Conservation (phyloP, 2,797 vertebrate species). For the Leptodactylus fallax region DNA sequence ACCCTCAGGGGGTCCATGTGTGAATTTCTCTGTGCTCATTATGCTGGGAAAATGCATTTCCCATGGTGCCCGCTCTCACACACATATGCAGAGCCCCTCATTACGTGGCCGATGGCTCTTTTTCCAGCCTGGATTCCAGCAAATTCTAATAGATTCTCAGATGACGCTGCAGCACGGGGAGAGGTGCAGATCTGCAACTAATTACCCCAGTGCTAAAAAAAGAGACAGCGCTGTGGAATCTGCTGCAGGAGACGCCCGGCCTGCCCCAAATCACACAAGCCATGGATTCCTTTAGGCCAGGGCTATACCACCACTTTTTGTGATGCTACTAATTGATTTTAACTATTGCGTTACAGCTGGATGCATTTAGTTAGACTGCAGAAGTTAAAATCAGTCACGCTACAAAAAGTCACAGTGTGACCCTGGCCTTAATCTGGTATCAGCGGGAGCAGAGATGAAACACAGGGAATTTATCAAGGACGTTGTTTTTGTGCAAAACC, state of each 20-base stretch:
- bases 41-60: constrained; percentile 9
- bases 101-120: neutral
- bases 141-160: neutral
- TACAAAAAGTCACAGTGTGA: too few species aligned
- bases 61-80: neutral
- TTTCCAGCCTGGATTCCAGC: neutral
- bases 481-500: too few species aligned
- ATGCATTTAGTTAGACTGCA: too few species aligned
- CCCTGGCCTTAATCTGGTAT: too few species aligned
- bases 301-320: too few species aligned
- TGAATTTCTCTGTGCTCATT: neutral
- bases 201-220: neutral
- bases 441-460: too few species aligned
- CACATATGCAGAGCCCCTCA: neutral
- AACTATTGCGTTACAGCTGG: too few species aligned
- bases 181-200: neutral
- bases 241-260: neutral
- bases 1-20: constrained; percentile 3
- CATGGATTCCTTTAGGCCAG: too few species aligned
- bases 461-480: too few species aligned
- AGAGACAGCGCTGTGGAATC: neutral
- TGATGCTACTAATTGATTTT: too few species aligned
- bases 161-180: neutral
- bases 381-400: too few species aligned
- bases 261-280: neutral